phyloP scores from a whole-genome alignment of 2,113 vertebrate species.

The Numida meleagris region DNA sequence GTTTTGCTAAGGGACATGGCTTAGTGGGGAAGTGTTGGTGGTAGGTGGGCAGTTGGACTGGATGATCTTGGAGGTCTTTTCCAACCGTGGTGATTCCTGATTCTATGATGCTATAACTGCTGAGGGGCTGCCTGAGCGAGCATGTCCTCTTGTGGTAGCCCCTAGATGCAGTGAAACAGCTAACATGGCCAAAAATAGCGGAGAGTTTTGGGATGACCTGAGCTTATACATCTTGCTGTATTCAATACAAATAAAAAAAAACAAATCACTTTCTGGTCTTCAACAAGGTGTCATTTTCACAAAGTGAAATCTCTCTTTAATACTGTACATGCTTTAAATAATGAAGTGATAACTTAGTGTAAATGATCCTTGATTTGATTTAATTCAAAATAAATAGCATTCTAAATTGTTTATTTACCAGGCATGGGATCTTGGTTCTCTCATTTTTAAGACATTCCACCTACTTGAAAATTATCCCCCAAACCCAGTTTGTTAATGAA shows the following conservation, averaged over 20 bases:
- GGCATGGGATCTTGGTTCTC: neutral
- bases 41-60: too few species aligned
- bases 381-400: neutral
- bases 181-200: neutral
- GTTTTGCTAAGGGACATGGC: too few species aligned
- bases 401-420: neutral
- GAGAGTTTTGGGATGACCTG: neutral
- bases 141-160: neutral
- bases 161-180: neutral
- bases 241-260: neutral
- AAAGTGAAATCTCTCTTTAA: neutral
- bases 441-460: neutral
- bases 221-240: neutral
- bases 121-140: neutral
- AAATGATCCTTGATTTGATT: neutral
- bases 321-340: neutral
- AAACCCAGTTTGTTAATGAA: neutral
- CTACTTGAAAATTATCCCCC: neutral
- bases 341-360: neutral
- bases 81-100: too few species aligned
- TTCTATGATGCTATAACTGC: neutral
- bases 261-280: neutral
- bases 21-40: too few species aligned
- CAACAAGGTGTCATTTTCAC: neutral
- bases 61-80: too few species aligned